Conservation (phyloP, 2,888 invertebrate genomes). For the Odontomyia ornata region DNA sequence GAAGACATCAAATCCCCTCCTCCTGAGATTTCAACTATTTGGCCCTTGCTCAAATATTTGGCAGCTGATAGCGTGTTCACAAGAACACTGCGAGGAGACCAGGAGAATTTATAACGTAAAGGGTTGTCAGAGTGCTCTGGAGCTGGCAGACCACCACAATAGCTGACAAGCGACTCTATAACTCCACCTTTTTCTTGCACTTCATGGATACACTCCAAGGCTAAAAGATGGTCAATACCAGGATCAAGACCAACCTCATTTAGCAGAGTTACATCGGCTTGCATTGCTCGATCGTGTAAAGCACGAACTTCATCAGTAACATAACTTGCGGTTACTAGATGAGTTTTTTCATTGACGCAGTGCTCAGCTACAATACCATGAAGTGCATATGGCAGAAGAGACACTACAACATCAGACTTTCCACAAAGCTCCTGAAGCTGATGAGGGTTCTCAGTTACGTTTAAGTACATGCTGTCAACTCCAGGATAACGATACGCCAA, state of each 20-base stretch:
- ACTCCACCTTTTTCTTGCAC: constrained; percentile 88
- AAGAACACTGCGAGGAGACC: constrained; percentile 95
- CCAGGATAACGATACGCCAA: constrained; percentile 80
- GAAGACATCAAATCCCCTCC: constrained; percentile 91
- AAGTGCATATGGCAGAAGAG: constrained; percentile 88
- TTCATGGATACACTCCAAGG: constrained; percentile 96
- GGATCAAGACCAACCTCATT: constrained; percentile 99
- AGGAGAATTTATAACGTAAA: constrained; percentile 91
- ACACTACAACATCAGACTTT: constrained; percentile 80
- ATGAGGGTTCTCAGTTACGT: constrained; percentile 79
- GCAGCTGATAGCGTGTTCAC: constrained; percentile 90
- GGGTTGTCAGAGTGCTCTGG: constrained; percentile 95
- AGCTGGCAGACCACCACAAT: constrained; percentile 96
- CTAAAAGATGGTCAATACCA: constrained; percentile 97
- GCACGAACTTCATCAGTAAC: constrained; percentile 83
- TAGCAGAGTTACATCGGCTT: constrained; percentile 90
- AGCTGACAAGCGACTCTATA: constrained; percentile 94
- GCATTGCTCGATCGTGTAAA: constrained; percentile 83
- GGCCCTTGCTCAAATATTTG: constrained; percentile 82
- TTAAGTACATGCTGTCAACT: constrained; percentile 81
- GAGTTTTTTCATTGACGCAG: constrained; percentile 85
- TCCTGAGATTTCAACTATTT: constrained; percentile 86
- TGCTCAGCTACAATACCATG: constrained; percentile 87
- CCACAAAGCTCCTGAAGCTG: constrained; percentile 74
- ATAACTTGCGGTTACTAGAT: constrained; percentile 98